These are phyloP conservation scores for Globodera ellingtonae DNA, from an alignment of 1,140 invertebrate species.

Conservation along the genomic window DNA sequence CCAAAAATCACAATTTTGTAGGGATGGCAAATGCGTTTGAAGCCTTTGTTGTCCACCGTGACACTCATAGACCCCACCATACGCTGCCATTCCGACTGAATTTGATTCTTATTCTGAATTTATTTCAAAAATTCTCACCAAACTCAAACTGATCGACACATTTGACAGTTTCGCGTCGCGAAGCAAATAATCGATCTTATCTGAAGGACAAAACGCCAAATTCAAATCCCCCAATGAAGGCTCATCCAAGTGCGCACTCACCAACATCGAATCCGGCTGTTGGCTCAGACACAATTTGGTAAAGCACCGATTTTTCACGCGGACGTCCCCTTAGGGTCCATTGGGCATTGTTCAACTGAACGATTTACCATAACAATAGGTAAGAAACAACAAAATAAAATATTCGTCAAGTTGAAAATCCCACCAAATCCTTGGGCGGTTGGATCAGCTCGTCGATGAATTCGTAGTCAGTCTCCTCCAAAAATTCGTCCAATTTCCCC, in stretches of 20 bases:
- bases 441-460: constrained; percentile 47
- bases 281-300: constrained; percentile 44
- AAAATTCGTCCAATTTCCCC: constrained; percentile 35
- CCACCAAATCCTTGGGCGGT: constrained; percentile 37
- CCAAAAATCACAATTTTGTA: background rate
- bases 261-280: constrained; percentile 39
- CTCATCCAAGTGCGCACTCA: background rate
- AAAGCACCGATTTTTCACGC: constrained; percentile 40
- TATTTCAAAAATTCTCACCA: background rate
- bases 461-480: constrained; percentile 32
- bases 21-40: background rate
- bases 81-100: background rate
- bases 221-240: background rate
- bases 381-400: background rate
- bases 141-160: constrained; percentile 35
- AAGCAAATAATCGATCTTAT: constrained; percentile 46
- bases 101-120: background rate
- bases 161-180: constrained; percentile 18
- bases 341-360: constrained; percentile 39
- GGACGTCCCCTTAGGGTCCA: constrained; percentile 41
- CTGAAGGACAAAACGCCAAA: constrained; percentile 25
- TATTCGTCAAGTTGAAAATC: background rate
- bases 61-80: background rate
- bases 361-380: background rate
- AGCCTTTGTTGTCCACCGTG: background rate